Evolutionary conservation across 2,113 vertebrate genomes (phyloP), one percentile per base, ranked within the genome.

Genomic region (Quiscalus mexicanus): DNA sequence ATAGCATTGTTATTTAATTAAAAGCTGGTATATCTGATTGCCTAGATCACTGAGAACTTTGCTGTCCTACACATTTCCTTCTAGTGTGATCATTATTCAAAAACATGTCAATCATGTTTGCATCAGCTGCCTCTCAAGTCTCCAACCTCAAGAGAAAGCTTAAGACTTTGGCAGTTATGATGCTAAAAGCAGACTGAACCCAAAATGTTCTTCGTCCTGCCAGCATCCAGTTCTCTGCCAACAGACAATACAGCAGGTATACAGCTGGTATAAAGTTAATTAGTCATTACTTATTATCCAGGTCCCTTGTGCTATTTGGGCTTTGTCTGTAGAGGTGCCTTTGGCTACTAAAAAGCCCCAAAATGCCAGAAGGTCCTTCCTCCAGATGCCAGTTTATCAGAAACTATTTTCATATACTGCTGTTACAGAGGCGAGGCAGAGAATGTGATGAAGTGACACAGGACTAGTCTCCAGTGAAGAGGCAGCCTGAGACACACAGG

Each of bases 361-460:
- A 39, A 49, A 81, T 18, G 28, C 28, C n/a, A 91, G n/a, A 70
- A 69, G 15, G 39, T 58, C 22, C 8, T 44, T 74, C 31, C 28
- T 74, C 23, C n/a, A 58, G 50, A 55, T 70, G 37, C 28, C 25
- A 59, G 27, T 16, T 80, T 92, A 87, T 75, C 81, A 88, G 39
- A 75, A 90, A 53, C 7, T 53, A 30, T 74, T 93, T 90, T 42
- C 52, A 89, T 53, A 55, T 70, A 44, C 30, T 59, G 30, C 12
- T 89, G 21, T 44, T 42, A 35, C 20, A 49, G 58, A 84, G 44
- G 6, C 4, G 45, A 56, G 22, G 20, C 22, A 87, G 35, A 28
- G 33, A 87, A 68, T 0, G 5, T 1, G 7, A 60, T 4, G 14
- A 35, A 70, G 21, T 17, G 30, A 65, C 7, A 3, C 4, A 53